A percentile compares a stretch with the other conserved stretches of the same genome.
Conservation (phyloP, 2,888 invertebrate genomes). For the Erynnis tages region DNA sequence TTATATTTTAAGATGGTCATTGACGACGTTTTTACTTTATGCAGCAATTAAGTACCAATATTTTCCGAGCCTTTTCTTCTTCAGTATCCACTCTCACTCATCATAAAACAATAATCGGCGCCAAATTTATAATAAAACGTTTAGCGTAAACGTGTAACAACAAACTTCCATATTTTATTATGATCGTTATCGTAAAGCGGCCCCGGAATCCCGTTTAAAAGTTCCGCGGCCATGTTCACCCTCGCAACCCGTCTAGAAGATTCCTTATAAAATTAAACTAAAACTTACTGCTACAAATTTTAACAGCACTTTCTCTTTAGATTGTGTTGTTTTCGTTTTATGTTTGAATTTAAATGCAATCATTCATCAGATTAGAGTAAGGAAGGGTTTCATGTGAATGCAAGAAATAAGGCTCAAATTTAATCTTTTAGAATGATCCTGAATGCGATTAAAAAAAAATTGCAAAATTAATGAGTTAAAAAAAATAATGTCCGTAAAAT, state of each 20-base stretch:
- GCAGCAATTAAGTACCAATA: too few species aligned
- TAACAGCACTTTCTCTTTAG: slow-evolving; percentile 27
- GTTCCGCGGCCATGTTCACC: slow-evolving; percentile 50
- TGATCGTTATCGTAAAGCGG: slow-evolving; percentile 78
- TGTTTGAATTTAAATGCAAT: too few species aligned
- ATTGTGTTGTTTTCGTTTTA: slow-evolving; percentile 9
- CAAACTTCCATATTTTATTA: slow-evolving; percentile 81
- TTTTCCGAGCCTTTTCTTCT: too few species aligned
- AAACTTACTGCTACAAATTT: slow-evolving; percentile 41
- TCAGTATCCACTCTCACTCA: slow-evolving; percentile 34
- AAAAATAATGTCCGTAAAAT: too few species aligned
- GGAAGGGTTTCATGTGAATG: too few species aligned
- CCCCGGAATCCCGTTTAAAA: slow-evolving; percentile 66
- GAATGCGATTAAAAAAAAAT: too few species aligned
- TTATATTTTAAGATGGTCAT: too few species aligned
- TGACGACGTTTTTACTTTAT: too few species aligned
- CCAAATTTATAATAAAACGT: slow-evolving; percentile 76
- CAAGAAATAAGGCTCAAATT: too few species aligned
- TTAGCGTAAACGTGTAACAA: slow-evolving; percentile 70
- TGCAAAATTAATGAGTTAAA: too few species aligned
- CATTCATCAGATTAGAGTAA: too few species aligned
- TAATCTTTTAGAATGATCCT: too few species aligned
- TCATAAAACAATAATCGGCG: slow-evolving; percentile 53
- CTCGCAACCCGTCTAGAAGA: slow-evolving; percentile 57
- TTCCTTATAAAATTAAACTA: slow-evolving; percentile 74